These are phyloP conservation scores for Rotaria macrura DNA, from an alignment of 2,888 invertebrate genomes.

Conservation along the genomic window DNA sequence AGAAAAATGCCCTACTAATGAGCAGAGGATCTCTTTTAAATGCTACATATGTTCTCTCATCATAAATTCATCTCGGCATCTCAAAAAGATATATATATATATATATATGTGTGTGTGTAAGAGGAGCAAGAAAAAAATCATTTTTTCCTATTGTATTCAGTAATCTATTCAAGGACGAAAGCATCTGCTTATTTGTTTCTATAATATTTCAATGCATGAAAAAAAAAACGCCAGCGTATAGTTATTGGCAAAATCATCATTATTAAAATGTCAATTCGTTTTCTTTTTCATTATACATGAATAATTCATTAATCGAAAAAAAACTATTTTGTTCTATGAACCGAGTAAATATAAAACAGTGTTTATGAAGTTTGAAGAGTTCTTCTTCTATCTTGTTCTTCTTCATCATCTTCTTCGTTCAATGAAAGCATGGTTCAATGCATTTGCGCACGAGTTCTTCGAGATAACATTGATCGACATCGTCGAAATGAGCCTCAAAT, in stretches of 20 bases:
- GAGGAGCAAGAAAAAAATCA: background rate
- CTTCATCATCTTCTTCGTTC: too few relatives aligned
- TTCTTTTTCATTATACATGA: background rate
- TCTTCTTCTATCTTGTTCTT: background rate
- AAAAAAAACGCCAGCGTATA: background rate
- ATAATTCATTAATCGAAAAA: background rate
- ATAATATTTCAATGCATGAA: background rate
- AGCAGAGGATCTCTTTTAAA: background rate
- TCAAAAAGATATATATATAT: background rate
- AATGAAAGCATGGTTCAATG: background rate
- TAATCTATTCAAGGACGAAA: background rate
- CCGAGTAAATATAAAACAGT: background rate
- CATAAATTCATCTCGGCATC: background rate
- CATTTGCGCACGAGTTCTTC: constrained; percentile 20
- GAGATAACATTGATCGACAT: constrained; percentile 23
- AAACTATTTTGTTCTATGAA: background rate
- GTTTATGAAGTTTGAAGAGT: background rate
- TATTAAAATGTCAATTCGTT: background rate
- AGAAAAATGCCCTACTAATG: background rate
- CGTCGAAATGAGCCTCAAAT: constrained; percentile 23
- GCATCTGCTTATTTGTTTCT: background rate
- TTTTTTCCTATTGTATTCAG: background rate
- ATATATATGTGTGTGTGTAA: too few relatives aligned
- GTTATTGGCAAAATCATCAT: background rate
- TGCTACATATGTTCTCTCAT: background rate